These are phyloP conservation scores for Vulpes vulpes DNA, from an alignment of 2,113 vertebrate species.

Conservation along the genomic window DNA sequence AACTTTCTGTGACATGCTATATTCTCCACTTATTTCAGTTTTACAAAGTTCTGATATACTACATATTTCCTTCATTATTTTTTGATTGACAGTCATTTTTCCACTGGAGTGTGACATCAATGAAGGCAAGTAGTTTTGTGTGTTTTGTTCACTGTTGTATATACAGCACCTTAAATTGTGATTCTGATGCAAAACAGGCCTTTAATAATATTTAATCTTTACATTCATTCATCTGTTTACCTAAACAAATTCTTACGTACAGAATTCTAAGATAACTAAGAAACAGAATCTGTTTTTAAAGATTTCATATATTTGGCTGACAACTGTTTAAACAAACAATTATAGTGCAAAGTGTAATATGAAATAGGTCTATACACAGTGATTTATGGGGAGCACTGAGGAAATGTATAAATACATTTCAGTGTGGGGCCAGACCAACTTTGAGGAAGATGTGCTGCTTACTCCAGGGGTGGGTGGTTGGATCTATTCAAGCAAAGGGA, in stretches of 20 bases:
- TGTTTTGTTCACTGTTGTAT: not conserved
- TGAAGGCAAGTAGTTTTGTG: not conserved
- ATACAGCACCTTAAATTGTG: not conserved
- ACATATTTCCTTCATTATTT: not conserved
- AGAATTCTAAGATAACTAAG: not conserved
- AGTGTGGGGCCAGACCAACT: not conserved
- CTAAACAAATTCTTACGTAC: not conserved
- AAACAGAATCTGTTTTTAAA: not conserved
- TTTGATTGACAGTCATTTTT: not conserved
- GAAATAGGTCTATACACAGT: not conserved
- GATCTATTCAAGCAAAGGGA: not conserved
- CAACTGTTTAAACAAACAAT: not conserved
- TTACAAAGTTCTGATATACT: not conserved
- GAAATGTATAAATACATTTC: not conserved
- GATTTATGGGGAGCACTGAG: not conserved
- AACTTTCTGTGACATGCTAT: not conserved
- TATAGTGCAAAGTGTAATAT: not conserved
- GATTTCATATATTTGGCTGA: not conserved
- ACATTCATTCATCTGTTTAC: not conserved
- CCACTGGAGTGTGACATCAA: not conserved
- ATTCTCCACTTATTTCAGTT: not conserved
- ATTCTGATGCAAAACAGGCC: not conserved
- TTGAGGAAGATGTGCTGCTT: not conserved
- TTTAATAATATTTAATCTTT: not conserved
- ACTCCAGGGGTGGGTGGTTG: not conserved